Conservation (phyloP, 2,888 invertebrate genomes). For the Eulithis prunata region DNA sequence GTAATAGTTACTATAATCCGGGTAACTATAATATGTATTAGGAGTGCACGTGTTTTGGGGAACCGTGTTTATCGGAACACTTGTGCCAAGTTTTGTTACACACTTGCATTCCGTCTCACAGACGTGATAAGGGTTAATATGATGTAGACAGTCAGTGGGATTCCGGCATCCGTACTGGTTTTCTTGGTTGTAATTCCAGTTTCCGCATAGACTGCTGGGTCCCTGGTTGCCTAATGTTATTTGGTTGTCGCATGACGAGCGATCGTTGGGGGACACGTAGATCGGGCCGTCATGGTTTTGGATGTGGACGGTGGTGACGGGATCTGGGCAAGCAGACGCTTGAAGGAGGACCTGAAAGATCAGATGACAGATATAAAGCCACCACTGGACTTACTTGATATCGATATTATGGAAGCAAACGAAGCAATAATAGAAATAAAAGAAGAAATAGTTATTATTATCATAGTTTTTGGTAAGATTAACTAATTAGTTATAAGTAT, state of each 20-base stretch:
- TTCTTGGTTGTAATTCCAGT: slow-evolving; percentile 29
- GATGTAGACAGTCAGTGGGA: background rate
- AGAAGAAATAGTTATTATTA: no score
- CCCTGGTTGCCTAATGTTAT: slow-evolving; percentile 18
- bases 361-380: no score
- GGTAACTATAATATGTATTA: slow-evolving; percentile 22
- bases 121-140: slow-evolving; percentile 26
- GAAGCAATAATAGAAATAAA: no score
- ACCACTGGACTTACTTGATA: no score
- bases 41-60: slow-evolving; percentile 26
- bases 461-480: no score
- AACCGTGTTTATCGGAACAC: slow-evolving; percentile 32
- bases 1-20: slow-evolving; percentile 26
- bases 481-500: no score
- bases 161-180: background rate
- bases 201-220: slow-evolving; percentile 20
- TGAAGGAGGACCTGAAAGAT: slow-evolving; percentile 13
- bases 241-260: slow-evolving; percentile 19
- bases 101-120: slow-evolving; percentile 40
- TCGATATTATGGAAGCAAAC: no score
- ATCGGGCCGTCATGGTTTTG: slow-evolving; percentile 65
- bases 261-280: slow-evolving; percentile 41
- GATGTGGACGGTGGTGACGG: slow-evolving; percentile 55
- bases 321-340: slow-evolving; percentile 46
- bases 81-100: slow-evolving; percentile 29